Conservation (phyloP, 1,140 invertebrate species). For the Papilio polyxenes region DNA sequence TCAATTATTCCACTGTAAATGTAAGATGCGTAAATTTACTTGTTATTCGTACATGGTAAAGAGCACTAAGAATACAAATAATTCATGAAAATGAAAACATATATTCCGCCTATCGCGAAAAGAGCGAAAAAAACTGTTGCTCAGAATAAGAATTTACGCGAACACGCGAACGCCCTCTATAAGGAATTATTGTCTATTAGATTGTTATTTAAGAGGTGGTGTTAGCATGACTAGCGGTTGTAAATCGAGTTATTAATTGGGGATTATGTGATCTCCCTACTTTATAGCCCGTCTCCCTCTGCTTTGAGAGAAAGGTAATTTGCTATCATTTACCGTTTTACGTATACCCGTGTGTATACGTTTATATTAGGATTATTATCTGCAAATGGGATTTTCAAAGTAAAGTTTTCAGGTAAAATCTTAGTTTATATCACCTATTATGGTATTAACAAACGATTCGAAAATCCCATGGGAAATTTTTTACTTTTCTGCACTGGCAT, state of each 20-base stretch:
- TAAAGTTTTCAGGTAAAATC: no score
- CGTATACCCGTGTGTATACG: background rate
- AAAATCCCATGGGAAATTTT: background rate
- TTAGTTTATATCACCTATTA: background rate
- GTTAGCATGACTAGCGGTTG: constrained; percentile 31
- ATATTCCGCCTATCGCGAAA: background rate
- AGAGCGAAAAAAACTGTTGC: constrained; percentile 20
- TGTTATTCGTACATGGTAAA: background rate
- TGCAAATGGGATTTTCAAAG: background rate
- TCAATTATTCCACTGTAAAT: background rate
- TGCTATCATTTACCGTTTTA: background rate
- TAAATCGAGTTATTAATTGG: constrained; percentile 38
- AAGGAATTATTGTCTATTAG: constrained; percentile 19
- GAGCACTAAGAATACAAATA: background rate
- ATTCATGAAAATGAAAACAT: constrained; percentile 22
- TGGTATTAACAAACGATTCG: background rate
- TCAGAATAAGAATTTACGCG: constrained; percentile 14
- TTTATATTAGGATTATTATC: background rate
- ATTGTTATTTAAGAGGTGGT: constrained; percentile 13
- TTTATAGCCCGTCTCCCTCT: constrained; percentile 6
- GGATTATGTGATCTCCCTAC: constrained; percentile 27
- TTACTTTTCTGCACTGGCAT: background rate
- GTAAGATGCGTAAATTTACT: background rate
- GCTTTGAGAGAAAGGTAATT: constrained; percentile 14
- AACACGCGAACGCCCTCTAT: background rate